These are phyloP conservation scores for Solea senegalensis DNA, from an alignment of 2,113 vertebrate genomes.

Conservation along the genomic window DNA sequence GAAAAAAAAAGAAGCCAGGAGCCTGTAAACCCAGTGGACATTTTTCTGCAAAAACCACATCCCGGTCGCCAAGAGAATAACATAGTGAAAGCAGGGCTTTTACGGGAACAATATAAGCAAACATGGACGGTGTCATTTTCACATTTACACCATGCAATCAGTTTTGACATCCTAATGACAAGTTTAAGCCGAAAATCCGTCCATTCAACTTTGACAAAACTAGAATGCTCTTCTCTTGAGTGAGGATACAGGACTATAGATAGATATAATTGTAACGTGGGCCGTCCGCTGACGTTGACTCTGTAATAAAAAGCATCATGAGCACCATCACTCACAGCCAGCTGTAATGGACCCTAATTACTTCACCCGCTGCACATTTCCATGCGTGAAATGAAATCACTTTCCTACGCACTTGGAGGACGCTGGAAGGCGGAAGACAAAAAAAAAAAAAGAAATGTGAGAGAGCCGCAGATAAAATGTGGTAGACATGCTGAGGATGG, in stretches of 20 bases:
- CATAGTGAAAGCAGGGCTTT: too few species aligned
- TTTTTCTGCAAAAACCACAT: too few species aligned
- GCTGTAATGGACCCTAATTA: constrained; percentile 63
- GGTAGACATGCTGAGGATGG: background rate
- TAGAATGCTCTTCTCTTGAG: background rate
- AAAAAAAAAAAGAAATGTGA: constrained; percentile 29
- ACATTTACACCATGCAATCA: too few species aligned
- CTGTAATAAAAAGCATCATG: constrained; percentile 59
- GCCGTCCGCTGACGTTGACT: constrained; percentile 34
- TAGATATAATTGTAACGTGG: constrained; percentile 31
- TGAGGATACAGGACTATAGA: constrained; percentile 3
- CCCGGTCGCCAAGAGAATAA: too few species aligned
- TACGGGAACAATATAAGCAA: too few species aligned
- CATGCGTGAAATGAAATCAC: constrained; percentile 68
- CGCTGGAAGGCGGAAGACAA: background rate
- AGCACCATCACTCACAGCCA: constrained; percentile 52
- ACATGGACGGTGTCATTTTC: too few species aligned
- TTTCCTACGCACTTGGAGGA: constrained; percentile 24
- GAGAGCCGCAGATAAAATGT: constrained; percentile 28
- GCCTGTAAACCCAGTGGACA: too few species aligned
- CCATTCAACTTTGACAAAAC: too few species aligned
- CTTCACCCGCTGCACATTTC: constrained; percentile 55
- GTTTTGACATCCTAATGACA: too few species aligned
- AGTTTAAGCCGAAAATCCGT: too few species aligned
- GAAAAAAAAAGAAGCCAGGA: too few species aligned